Conservation (phyloP, 2,888 invertebrate species). For the Archaeoteleia sp. region DNA sequence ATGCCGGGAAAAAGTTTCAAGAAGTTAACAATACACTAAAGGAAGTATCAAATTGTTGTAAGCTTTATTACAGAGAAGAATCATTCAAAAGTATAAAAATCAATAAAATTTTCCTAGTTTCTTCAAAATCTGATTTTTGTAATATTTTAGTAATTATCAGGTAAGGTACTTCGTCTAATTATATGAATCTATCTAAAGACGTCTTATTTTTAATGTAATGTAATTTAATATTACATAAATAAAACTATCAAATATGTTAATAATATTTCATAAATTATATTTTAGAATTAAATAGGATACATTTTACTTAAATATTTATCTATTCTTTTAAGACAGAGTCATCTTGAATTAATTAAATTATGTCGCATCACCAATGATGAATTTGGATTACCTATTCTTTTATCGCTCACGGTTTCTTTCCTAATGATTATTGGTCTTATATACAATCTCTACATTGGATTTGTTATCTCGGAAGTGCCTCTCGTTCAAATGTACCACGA, state of each 20-base stretch:
- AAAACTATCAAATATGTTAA: slow-evolving; percentile 6
- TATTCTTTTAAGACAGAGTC: slow-evolving; percentile 16
- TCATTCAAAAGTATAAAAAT: slow-evolving; percentile 14
- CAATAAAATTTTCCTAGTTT: slow-evolving; percentile 6
- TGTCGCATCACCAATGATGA: slow-evolving; percentile 23
- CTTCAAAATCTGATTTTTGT: slow-evolving; percentile 24
- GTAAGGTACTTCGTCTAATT: neutral
- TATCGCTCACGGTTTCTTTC: slow-evolving; percentile 38
- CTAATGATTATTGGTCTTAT: slow-evolving; percentile 36
- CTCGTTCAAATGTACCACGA: slow-evolving; percentile 16
- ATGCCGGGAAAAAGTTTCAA: slow-evolving; percentile 21
- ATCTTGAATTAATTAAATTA: slow-evolving; percentile 27
- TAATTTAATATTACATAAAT: neutral
- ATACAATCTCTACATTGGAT: slow-evolving; percentile 41
- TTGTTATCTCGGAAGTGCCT: slow-evolving; percentile 21
- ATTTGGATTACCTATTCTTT: slow-evolving; percentile 30
- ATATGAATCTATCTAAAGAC: neutral
- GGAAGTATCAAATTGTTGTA: slow-evolving; percentile 17
- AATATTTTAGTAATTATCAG: neutral
- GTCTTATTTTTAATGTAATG: neutral
- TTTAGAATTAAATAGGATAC: slow-evolving; percentile 6
- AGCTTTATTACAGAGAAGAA: slow-evolving; percentile 15
- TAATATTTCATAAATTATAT: slow-evolving; percentile 13
- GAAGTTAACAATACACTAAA: slow-evolving; percentile 15
- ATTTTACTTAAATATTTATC: slow-evolving; percentile 3